Percentiles rank a stretch among this genome's conserved stretches.
phyloP scores from a whole-genome alignment of 2,797 vertebrate genomes.

The Cyclura pinguis region DNA sequence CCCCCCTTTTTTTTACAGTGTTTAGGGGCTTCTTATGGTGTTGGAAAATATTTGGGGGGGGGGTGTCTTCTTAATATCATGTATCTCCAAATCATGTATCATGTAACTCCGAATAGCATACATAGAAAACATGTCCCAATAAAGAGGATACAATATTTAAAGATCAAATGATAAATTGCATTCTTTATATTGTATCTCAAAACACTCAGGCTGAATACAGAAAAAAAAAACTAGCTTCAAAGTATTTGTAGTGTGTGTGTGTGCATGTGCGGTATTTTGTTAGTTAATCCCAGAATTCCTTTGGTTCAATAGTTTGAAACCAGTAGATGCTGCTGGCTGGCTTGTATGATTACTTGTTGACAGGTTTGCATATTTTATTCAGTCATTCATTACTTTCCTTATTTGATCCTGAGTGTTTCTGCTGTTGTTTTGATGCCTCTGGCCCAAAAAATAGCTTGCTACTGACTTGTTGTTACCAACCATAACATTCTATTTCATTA shows the following conservation, averaged over 20 bases:
- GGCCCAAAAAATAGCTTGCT: not conserved
- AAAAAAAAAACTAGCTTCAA: not conserved
- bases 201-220: not conserved
- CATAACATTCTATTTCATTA: conserved; percentile 23
- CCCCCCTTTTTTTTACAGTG: no score
- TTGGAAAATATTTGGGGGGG: not conserved
- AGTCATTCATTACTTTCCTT: conserved; percentile 12
- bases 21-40: not conserved
- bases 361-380: conserved; percentile 15
- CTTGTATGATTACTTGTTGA: conserved; percentile 4
- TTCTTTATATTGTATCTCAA: not conserved
- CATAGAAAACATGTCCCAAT: not conserved
- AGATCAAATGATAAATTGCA: not conserved
- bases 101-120: not conserved
- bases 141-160: no score
- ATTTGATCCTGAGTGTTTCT: conserved; percentile 1
- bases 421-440: not conserved
- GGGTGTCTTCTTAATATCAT: not conserved
- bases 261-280: not conserved
- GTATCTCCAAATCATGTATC: no score
- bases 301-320: not conserved
- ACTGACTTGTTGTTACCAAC: not conserved
- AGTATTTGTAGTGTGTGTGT: not conserved
- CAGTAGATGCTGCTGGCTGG: not conserved
- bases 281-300: not conserved